A percentile compares a stretch with the other conserved stretches of the same genome.
Conservation (phyloP, 2,888 invertebrate genomes). For the Metacarcinus magister region DNA sequence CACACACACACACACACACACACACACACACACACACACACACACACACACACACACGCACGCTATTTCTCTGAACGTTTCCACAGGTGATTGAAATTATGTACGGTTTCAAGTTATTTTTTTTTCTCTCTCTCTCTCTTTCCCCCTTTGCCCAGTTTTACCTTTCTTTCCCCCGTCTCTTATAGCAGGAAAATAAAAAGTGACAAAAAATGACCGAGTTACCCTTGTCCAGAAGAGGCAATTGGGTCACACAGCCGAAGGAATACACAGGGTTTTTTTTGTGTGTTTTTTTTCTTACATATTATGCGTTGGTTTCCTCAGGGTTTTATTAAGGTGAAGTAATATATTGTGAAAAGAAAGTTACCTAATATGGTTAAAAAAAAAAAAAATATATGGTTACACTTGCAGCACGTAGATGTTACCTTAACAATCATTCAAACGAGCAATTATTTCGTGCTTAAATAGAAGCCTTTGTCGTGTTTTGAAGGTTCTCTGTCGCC, state of each 20-base stretch:
- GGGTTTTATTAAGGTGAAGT: neutral
- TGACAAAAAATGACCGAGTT: conserved; percentile 39
- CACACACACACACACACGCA: neutral
- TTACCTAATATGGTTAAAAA: neutral
- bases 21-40: neutral
- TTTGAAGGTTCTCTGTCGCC: neutral
- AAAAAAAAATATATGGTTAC: neutral
- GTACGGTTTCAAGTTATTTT: neutral
- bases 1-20: neutral
- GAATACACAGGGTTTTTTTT: neutral
- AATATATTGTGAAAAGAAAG: neutral
- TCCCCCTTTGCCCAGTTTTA: neutral
- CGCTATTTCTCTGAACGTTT: neutral
- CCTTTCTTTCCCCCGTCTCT: neutral
- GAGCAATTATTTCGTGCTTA: neutral
- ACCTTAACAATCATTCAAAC: neutral
- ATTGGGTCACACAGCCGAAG: neutral
- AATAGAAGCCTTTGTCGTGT: neutral
- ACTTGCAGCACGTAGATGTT: neutral
- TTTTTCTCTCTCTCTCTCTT: neutral
- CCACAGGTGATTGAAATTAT: neutral
- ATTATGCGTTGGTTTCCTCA: neutral
- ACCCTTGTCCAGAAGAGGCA: neutral
- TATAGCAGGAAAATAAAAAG: neutral
- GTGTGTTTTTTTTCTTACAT: neutral